phyloP scores from a whole-genome alignment of 2,797 vertebrate species.

The Otolemur crassicaudatus region DNA sequence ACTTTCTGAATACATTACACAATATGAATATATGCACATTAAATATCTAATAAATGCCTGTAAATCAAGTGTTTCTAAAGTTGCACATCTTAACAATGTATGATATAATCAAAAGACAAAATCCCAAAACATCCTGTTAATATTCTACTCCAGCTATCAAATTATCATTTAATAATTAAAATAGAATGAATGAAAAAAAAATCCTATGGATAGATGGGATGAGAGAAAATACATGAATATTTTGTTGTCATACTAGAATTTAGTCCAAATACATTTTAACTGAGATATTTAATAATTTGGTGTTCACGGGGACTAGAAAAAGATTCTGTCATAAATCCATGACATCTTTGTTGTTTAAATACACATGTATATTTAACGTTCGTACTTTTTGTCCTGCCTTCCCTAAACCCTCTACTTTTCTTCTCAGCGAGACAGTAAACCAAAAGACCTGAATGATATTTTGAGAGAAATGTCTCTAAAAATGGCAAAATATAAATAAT shows the following conservation, averaged over 20 bases:
- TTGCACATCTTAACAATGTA: neutral
- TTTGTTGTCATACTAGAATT: neutral
- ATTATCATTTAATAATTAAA: neutral
- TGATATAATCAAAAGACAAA: neutral
- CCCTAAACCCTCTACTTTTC: slow-evolving; percentile 42
- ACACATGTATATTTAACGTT: slow-evolving; percentile 47
- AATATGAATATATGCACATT: neutral
- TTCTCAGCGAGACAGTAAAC: slow-evolving; percentile 46
- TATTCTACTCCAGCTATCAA: neutral
- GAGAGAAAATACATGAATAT: neutral
- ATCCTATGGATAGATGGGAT: neutral
- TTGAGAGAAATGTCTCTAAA: slow-evolving; percentile 74
- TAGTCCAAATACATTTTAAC: slow-evolving; percentile 8
- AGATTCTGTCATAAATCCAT: slow-evolving; percentile 34
- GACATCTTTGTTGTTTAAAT: slow-evolving; percentile 39
- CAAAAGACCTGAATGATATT: slow-evolving; percentile 56
- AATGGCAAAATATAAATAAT: slow-evolving; percentile 70
- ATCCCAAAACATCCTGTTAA: neutral
- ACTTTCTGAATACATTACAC: neutral
- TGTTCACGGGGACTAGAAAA: neutral
- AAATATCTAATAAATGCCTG: neutral
- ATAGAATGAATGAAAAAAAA: neutral
- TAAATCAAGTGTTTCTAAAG: neutral
- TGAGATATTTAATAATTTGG: neutral
- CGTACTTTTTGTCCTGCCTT: slow-evolving; percentile 60